Base-by-base conservation (phyloP, 2,888 invertebrate genomes). In the Brachyopa scutellaris region DNA sequence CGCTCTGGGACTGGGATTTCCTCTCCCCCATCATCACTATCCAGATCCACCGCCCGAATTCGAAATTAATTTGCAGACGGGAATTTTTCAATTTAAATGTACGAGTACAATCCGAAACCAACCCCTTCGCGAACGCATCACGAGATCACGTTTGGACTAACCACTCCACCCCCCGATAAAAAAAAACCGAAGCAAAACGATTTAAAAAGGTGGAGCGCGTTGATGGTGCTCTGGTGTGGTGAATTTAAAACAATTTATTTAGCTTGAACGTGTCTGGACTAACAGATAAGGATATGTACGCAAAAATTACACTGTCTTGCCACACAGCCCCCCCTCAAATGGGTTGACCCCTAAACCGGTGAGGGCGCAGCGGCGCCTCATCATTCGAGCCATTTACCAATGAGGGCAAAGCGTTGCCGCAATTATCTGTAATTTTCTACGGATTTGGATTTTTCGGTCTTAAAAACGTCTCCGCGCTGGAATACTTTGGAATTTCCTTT, bases 161-260 rank as follows among this genome's bases (percentile, higher is more conserved):
- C 55, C 57, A 11, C 11, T 29, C 45, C 55, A 36, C 19, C 59
- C 33, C 2, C 13, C 21, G 15, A 23, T 0, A 8, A 49, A 57
- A 19, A n/a, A 33, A 33, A 55, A 57, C 9, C 6, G 13, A 53
- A 33, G 29, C 15, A 40, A 55, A 47, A 8, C 47, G 40, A 57
- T 70, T 74, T 51, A 42, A 26, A 76, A 82, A 76, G 64, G 61
- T 74, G 62, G 21, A 40, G 11, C n/a, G 47, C 55, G 62, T 62
- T 55, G 51, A 51, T 76, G 66, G 70, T 66, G n/a, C n/a, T 36
- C 51, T 51, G 59, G 72, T 78, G 77, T 77, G 66, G 69, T 77
- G 66, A 82, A 82, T 82, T 77, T 82, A 77, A 82, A 82, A 82
- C 82, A 82, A 82, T 82, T 82, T 82, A 82, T 82, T 77, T 82